These are phyloP conservation scores for Vireo griseus DNA, from an alignment of 2,797 vertebrate genomes.

Conservation along the genomic window DNA sequence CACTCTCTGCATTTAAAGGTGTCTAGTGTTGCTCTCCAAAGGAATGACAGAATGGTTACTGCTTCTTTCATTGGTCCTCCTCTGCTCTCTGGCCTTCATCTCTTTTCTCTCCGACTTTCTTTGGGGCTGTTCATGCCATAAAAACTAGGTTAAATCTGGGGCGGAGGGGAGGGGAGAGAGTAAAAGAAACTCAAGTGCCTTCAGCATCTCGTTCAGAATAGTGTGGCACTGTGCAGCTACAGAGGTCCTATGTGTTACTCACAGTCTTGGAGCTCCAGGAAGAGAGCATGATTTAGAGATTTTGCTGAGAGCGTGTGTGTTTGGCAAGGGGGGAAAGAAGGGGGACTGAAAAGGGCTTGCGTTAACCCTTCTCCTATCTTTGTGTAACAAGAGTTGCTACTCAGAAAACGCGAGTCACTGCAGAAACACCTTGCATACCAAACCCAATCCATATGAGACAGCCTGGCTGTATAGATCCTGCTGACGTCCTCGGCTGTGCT, in stretches of 20 bases:
- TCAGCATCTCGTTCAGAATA: slow-evolving; percentile 62
- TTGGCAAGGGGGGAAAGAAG: neutral
- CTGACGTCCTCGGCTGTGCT: neutral
- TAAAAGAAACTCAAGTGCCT: slow-evolving; percentile 67
- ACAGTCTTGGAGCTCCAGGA: slow-evolving; percentile 8
- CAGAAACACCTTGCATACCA: slow-evolving; percentile 8
- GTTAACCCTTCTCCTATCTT: slow-evolving; percentile 28
- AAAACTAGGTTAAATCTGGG: slow-evolving; percentile 72
- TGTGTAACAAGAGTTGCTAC: neutral
- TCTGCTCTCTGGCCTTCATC: slow-evolving; percentile 58
- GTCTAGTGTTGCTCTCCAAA: slow-evolving; percentile 57
- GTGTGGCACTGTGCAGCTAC: slow-evolving; percentile 40
- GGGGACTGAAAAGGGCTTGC: neutral
- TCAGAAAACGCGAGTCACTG: neutral
- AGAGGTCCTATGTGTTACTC: slow-evolving; percentile 56
- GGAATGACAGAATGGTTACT: slow-evolving; percentile 63
- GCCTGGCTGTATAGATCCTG: neutral
- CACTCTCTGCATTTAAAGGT: slow-evolving; percentile 62
- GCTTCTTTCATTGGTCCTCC: slow-evolving; percentile 67
- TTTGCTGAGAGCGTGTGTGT: slow-evolving; percentile 25
- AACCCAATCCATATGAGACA: neutral
- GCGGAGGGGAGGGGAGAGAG: slow-evolving; percentile 55
- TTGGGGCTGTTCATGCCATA: slow-evolving; percentile 65
- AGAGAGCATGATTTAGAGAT: slow-evolving; percentile 49
- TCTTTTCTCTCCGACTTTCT: slow-evolving; percentile 61